Evolutionary conservation across 2,888 invertebrate species (phyloP).

Genomic region (Cylindroiulus punctatus): DNA sequence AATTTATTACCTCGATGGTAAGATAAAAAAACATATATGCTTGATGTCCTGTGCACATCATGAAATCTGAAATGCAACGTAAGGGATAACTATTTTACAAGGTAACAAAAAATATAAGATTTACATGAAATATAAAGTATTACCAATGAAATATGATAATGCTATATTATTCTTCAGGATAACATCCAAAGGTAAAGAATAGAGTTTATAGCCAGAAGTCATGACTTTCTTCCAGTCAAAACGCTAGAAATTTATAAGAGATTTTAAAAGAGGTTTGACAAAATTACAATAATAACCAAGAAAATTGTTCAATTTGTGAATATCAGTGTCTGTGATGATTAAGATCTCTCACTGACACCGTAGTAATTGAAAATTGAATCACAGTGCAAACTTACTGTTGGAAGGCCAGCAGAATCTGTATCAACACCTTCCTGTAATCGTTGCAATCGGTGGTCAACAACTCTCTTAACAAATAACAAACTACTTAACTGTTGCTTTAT

Average conservation of each 20-base stretch:
- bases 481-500: conserved; percentile 89
- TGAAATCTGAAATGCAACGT: conserved; percentile 70
- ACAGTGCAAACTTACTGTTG: conserved; percentile 59
- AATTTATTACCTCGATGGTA: conserved; percentile 79
- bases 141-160: conserved; percentile 77
- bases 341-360: too few relatives aligned
- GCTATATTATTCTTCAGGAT: conserved; percentile 81
- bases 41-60: conserved; percentile 76
- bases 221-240: conserved; percentile 62
- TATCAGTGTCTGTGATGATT: too few relatives aligned
- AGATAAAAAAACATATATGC: conserved; percentile 81
- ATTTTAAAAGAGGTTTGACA: too few relatives aligned
- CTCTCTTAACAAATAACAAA: conserved; percentile 79
- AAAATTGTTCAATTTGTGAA: too few relatives aligned
- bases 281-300: too few relatives aligned
- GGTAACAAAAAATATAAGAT: too few relatives aligned
- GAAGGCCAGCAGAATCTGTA: conserved; percentile 63
- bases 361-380: conserved; percentile 51
- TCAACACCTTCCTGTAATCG: conserved; percentile 69
- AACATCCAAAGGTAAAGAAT: conserved; percentile 76
- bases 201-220: conserved; percentile 64
- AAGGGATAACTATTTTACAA: neutral
- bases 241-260: too few relatives aligned
- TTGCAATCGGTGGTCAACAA: conserved; percentile 75
- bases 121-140: conserved; percentile 57